Base-by-base conservation (phyloP, 2,113 vertebrate genomes). In the Callorhinus ursinus region DNA sequence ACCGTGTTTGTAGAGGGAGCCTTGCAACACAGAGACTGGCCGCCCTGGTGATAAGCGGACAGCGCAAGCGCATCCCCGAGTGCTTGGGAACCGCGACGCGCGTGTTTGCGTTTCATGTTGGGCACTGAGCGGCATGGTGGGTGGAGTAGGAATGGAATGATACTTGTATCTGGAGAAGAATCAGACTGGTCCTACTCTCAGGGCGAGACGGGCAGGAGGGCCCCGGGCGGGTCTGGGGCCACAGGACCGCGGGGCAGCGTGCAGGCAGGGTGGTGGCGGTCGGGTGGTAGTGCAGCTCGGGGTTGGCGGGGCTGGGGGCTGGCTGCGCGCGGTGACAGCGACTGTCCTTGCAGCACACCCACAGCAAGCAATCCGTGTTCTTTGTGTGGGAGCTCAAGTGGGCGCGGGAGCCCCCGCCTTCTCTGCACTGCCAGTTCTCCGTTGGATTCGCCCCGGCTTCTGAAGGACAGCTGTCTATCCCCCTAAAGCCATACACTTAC, bases 311-410 rank as follows among this genome's bases (percentile, higher is more conserved):
- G 15, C 13, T 2, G 33, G 31, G 0, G 19, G 67, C 10, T 31
- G 2, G 26, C 3, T 0, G 33, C 13, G 2, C 1, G 2, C n/a
- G 0, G 7, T 55, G 84, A 88, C 18, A 0, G 16, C 24, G 5
- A 1, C 91, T 94, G 65, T 96, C 83, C 95, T 97, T 39, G 65
- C 98, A 99, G 99, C 97, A 98, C 3, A 95, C 99, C 96, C 98
- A 99, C 99, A 99, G 99, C 97, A 99, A 99, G 98, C 99, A 99
- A 99, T 98, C 98, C 1, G 98, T 99, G 97, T 99, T 99, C 99
- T 99, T 99, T 92, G 96, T 99, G 95, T 99, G 99, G 99, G 99
- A 99, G 98, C 93, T 99, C 97, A 99, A 98, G 97, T 99, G 99
- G 99, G 98, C 98, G 28, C 98, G 97, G 46, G 99, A 99, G 90